Conservation (phyloP, 2,888 invertebrate species). For the Aspidiotus rigidus region DNA sequence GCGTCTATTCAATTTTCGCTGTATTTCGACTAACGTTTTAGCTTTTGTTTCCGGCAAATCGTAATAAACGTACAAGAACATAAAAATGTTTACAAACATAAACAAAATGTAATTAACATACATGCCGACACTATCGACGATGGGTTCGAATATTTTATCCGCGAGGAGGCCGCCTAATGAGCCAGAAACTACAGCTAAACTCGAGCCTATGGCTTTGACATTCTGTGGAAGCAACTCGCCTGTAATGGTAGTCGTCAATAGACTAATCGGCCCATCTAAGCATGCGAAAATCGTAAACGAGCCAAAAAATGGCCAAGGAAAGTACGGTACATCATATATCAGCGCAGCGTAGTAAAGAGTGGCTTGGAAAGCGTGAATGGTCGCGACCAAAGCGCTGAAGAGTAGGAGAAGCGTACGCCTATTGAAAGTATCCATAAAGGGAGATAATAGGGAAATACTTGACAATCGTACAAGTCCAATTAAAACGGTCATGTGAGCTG, state of each 20-base stretch:
- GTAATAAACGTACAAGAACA: conserved; percentile 10
- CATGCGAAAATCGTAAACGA: background rate
- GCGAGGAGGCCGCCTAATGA: background rate
- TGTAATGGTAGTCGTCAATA: background rate
- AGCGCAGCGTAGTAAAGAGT: background rate
- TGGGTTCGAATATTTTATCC: conserved; percentile 5
- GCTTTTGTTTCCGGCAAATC: conserved; percentile 16
- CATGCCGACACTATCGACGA: conserved; percentile 4
- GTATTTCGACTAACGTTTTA: conserved; percentile 23
- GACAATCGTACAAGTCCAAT: background rate
- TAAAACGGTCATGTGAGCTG: conserved; percentile 4
- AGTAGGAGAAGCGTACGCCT: background rate
- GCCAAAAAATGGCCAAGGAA: background rate
- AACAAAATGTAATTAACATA: conserved; percentile 15
- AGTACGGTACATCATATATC: background rate
- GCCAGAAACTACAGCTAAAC: background rate
- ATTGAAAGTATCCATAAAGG: conserved; percentile 1
- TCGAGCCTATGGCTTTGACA: conserved; percentile 7
- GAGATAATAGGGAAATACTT: background rate
- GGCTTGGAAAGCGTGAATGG: background rate
- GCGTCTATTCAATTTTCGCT: background rate
- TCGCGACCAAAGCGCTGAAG: background rate
- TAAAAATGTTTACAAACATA: background rate
- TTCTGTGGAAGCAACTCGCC: conserved; percentile 18
- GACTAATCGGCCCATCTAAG: background rate